Evolutionary conservation across 2,888 invertebrate species (phyloP), one percentile per base, ranked within the genome.

Genomic region (Drosophila meridiana): DNA sequence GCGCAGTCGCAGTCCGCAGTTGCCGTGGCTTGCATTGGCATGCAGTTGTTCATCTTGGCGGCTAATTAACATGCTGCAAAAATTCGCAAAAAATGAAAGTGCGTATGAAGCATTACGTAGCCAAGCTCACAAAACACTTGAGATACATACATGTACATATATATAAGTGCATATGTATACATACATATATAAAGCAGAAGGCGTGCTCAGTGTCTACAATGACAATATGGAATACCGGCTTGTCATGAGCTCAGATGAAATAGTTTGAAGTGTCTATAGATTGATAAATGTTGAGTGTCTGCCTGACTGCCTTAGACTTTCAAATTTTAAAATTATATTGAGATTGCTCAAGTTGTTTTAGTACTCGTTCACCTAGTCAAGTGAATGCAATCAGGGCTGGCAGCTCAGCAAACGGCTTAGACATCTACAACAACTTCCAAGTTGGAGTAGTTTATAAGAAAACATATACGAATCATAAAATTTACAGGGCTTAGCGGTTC

Each of bases 11-110:
- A 67, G 80, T 75, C 52, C 45, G 32, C 34, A 13, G 50, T 68
- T 73, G 14, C 38, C 4, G 57, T 66, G 30, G n/a, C n/a, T 40
- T 73, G 71, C 50, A 67, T 57, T 28, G 67, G 42, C 69, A 45
- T 40, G 67, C 76, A 67, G 70, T 59, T 69, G 56, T 47, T 53
- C 71, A 57, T 64, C 79, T 78, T 67, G 66, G 63, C 61, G 57
- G 79, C 76, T 75, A 79, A 78, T 78, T 79, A 79, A 64, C 71
- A 68, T 78, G 78, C 43, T 61, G 64, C 60, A 65, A 67, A 79
- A 36, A 43, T 30, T 40, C 32, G 47, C 40, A 14, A 50, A 43
- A 34, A 62, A 47, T 38, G 55, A 76, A 69, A 76, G 43, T 73
- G 59, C 57, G 52, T 61, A 6, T 7, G n/a, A n/a, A 53, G 43